These are phyloP conservation scores for Cryptus armator DNA, from an alignment of 2,888 invertebrate genomes.

Conservation along the genomic window DNA sequence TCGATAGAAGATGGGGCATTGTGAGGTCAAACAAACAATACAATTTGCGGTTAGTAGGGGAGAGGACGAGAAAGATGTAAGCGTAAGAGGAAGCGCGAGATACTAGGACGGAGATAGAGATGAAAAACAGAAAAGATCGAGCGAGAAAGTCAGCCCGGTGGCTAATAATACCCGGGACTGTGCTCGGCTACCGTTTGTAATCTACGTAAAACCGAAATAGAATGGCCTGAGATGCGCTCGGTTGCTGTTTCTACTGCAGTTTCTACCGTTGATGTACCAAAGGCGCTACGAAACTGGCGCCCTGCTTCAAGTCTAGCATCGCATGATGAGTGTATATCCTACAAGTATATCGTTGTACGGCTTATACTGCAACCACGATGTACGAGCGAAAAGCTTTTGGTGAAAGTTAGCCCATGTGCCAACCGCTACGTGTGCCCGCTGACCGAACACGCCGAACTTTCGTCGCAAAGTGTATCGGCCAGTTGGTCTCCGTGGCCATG, in stretches of 20 bases:
- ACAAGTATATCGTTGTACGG: background rate
- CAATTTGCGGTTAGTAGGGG: conserved; percentile 17
- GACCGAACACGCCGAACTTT: conserved; percentile 43
- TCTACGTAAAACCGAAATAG: conserved; percentile 81
- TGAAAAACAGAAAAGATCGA: conserved; percentile 23
- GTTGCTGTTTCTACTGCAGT: conserved; percentile 13
- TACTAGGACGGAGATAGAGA: background rate
- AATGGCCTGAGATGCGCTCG: conserved; percentile 71
- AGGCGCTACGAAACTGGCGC: conserved; percentile 20
- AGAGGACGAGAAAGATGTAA: conserved; percentile 7
- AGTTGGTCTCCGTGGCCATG: conserved; percentile 30
- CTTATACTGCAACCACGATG: background rate
- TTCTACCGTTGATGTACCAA: conserved; percentile 23
- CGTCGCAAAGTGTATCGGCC: conserved; percentile 53
- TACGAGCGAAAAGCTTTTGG: conserved; percentile 40
- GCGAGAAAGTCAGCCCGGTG: conserved; percentile 35
- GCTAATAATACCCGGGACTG: conserved; percentile 65
- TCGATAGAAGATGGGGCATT: background rate
- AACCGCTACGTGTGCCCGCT: conserved; percentile 32
- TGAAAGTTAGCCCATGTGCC: conserved; percentile 27
- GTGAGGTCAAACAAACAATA: conserved; percentile 24
- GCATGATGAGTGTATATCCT: conserved; percentile 58
- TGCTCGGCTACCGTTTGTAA: conserved; percentile 77
- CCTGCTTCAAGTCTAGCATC: conserved; percentile 52
- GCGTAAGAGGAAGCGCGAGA: conserved; percentile 15